Conservation (phyloP, 1,140 invertebrate species). For the Zaprionus nigranus region DNA sequence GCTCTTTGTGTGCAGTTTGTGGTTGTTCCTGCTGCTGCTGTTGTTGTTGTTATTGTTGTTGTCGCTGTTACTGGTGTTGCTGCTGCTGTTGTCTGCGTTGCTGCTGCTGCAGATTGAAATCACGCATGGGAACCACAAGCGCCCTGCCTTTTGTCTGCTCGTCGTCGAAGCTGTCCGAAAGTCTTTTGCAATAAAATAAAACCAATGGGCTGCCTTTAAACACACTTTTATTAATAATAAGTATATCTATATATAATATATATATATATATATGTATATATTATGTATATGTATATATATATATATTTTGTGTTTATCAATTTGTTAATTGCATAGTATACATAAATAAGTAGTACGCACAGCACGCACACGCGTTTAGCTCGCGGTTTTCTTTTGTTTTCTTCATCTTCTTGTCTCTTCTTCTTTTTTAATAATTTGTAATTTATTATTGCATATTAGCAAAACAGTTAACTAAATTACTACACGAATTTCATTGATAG, state of each 20-base stretch:
- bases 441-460: constrained; percentile 53
- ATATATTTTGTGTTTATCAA: constrained; percentile 74
- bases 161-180: constrained; percentile 48
- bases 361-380: constrained; percentile 6
- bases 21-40: constrained; percentile 24
- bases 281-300: constrained; percentile 61
- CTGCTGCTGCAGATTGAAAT: constrained; percentile 69
- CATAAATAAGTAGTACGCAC: constrained; percentile 55
- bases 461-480: constrained; percentile 74
- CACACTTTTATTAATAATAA: constrained; percentile 72
- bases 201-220: constrained; percentile 51
- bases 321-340: constrained; percentile 79
- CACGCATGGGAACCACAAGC: constrained; percentile 79
- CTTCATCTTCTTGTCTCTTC: no score
- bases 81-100: constrained; percentile 36
- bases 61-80: constrained; percentile 24
- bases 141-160: constrained; percentile 74
- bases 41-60: constrained; percentile 23
- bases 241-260: constrained; percentile 62
- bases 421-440: constrained; percentile 34
- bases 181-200: constrained; percentile 44
- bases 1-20: constrained; percentile 11
- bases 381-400: constrained; percentile 2
- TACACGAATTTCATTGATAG: constrained; percentile 72
- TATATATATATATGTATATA: constrained; percentile 53